Conservation (phyloP, 2,888 invertebrate species). For the Sthenelais limicola region DNA sequence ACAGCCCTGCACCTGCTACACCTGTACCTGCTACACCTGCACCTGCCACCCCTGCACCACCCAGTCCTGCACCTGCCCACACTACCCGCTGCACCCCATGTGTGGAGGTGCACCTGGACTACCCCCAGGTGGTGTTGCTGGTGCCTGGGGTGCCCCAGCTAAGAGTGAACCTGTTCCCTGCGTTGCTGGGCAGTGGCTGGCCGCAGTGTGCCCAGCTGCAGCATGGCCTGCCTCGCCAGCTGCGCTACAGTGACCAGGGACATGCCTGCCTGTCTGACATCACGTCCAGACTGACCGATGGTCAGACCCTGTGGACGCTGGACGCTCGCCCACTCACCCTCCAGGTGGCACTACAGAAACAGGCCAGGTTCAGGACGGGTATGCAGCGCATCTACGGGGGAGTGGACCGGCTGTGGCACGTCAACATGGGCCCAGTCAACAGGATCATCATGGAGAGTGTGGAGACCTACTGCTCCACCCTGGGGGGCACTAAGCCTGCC, state of each 20-base stretch:
- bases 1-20: no score
- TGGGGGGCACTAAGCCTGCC: no score
- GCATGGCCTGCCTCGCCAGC: conserved; percentile 35
- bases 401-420: neutral
- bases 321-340: conserved; percentile 17
- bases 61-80: no score
- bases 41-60: no score
- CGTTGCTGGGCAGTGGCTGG: conserved; percentile 22
- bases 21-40: no score
- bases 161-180: conserved; percentile 4
- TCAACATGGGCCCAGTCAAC: neutral
- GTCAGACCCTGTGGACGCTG: conserved; percentile 34
- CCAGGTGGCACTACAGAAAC: neutral
- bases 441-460: no score
- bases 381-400: neutral
- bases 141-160: neutral
- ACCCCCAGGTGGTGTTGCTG: neutral
- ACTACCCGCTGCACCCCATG: no score
- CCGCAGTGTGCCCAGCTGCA: conserved; percentile 15
- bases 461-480: no score
- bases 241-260: conserved; percentile 22
- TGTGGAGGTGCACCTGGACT: conserved; percentile 6
- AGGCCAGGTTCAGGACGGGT: conserved; percentile 12
- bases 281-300: conserved; percentile 2
- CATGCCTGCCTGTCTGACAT: conserved; percentile 1